phyloP scores from a whole-genome alignment of 2,113 vertebrate genomes.

The Thamnophis sirtalis region DNA sequence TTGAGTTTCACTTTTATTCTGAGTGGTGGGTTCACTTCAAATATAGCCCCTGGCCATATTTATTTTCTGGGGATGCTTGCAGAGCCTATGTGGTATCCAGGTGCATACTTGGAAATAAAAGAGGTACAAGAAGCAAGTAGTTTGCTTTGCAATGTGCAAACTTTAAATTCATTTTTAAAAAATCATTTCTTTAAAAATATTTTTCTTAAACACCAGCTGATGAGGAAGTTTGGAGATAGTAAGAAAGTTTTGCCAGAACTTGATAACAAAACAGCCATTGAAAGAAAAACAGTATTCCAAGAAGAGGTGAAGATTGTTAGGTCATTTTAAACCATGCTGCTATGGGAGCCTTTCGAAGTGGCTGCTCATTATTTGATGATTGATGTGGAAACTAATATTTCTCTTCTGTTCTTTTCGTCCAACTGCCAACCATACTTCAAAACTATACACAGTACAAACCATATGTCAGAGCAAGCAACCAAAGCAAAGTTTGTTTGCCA shows the following conservation, averaged over 20 bases:
- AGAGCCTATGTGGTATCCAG: not conserved
- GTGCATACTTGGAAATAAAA: not conserved
- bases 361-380: not conserved
- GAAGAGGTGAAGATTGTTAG: not conserved
- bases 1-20: not conserved
- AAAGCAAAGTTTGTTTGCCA: not conserved
- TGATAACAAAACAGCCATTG: not conserved
- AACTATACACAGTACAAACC: not conserved
- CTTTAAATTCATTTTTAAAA: not conserved
- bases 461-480: constrained; percentile 17
- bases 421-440: not conserved
- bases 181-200: not conserved
- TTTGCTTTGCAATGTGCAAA: not conserved
- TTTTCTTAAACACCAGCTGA: not conserved
- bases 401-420: not conserved
- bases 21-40: not conserved
- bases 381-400: not conserved
- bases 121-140: not conserved
- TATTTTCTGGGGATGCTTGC: not conserved
- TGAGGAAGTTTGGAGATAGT: not conserved
- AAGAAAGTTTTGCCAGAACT: not conserved
- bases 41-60: not conserved
- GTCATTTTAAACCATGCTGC: not conserved
- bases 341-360: not conserved
- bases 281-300: not conserved